These are phyloP conservation scores for Jaculus jaculus DNA, from an alignment of 2,113 vertebrate genomes.

Conservation along the genomic window DNA sequence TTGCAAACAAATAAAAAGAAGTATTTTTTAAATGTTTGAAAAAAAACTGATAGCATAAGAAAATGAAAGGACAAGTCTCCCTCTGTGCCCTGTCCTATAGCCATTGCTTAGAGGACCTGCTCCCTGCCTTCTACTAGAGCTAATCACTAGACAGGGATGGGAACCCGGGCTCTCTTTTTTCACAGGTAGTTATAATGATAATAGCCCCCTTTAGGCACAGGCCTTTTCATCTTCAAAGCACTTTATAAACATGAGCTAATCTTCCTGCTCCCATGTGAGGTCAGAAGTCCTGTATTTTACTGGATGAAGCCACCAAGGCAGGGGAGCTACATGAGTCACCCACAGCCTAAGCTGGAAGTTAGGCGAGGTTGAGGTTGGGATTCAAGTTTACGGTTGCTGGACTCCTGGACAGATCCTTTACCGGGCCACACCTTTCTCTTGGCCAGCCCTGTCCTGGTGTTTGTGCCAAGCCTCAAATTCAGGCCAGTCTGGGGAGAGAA, in stretches of 20 bases:
- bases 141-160: background rate
- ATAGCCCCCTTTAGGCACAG: constrained; percentile 36
- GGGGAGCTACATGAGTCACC: constrained; percentile 59
- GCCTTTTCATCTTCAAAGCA: constrained; percentile 72
- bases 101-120: background rate
- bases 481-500: background rate
- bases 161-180: constrained; percentile 48
- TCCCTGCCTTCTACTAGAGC: background rate
- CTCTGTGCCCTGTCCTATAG: background rate
- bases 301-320: constrained; percentile 43
- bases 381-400: background rate
- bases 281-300: constrained; percentile 51
- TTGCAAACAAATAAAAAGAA: no score
- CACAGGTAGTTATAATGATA: constrained; percentile 66
- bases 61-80: background rate
- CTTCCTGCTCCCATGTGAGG: constrained; percentile 34
- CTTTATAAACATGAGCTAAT: constrained; percentile 57
- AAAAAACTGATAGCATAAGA: background rate
- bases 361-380: constrained; percentile 1
- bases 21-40: no score
- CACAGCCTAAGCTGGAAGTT: background rate
- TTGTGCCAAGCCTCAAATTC: constrained; percentile 61
- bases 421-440: constrained; percentile 51
- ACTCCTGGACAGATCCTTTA: constrained; percentile 32
- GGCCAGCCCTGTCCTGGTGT: background rate